These are phyloP conservation scores for Rhynchonycteris naso DNA, from an alignment of 2,797 vertebrate species.

Conservation along the genomic window DNA sequence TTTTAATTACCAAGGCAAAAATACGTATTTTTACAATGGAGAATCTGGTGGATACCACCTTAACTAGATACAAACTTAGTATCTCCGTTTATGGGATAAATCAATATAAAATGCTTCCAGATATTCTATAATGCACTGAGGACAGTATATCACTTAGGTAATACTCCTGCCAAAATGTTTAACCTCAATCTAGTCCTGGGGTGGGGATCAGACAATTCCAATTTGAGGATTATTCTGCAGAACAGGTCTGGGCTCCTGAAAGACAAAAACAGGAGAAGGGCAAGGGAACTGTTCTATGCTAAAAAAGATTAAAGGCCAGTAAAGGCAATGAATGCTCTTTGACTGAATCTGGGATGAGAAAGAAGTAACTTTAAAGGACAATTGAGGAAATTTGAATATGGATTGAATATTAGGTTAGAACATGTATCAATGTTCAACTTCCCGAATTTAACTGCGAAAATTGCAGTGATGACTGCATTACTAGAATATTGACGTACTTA, in stretches of 20 bases:
- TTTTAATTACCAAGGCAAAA: neutral
- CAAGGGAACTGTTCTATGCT: neutral
- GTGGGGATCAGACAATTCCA: neutral
- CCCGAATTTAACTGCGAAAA: neutral
- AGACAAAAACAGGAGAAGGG: neutral
- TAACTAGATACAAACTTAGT: conserved; percentile 21
- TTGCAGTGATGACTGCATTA: neutral
- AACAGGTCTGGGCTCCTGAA: neutral
- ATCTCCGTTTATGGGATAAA: neutral
- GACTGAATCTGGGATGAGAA: neutral
- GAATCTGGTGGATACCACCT: neutral
- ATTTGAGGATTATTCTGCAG: neutral
- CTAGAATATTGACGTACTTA: neutral
- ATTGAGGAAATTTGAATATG: neutral
- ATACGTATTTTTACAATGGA: neutral
- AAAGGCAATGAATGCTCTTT: neutral
- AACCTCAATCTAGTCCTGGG: neutral
- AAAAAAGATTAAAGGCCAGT: neutral
- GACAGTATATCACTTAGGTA: neutral
- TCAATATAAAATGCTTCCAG: neutral
- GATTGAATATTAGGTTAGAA: neutral
- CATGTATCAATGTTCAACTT: neutral
- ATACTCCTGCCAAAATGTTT: neutral
- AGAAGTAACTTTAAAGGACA: neutral
- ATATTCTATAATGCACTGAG: neutral